Evolutionary conservation across 2,113 vertebrate species (phyloP).

Genomic region (Maylandia zebra): DNA sequence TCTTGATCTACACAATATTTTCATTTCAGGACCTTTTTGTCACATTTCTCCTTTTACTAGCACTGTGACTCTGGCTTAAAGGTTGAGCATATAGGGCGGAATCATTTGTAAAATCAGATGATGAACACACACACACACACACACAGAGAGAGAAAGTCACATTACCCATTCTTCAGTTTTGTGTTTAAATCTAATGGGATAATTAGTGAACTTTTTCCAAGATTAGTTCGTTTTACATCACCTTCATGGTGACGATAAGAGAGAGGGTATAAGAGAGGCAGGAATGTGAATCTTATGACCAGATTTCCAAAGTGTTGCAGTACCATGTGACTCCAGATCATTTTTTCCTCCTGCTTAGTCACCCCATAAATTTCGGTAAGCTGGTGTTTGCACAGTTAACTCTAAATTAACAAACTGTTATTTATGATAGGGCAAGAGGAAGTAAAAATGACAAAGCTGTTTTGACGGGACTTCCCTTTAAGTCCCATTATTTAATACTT

Average conservation of each 20-base stretch:
- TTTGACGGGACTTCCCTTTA: not conserved
- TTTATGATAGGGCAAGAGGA: not conserved
- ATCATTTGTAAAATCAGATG: not conserved
- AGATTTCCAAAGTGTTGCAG: conserved; percentile 11
- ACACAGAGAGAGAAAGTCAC: not conserved
- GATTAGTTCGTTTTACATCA: not conserved
- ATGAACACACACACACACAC: not conserved
- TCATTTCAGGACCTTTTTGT: not conserved
- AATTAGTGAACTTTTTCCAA: not conserved
- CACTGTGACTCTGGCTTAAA: not conserved
- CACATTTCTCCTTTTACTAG: not conserved
- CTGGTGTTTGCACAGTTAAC: not conserved
- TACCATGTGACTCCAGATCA: conserved; percentile 53
- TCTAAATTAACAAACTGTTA: not conserved
- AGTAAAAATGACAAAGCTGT: not conserved
- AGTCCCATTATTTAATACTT: not conserved
- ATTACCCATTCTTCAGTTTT: not conserved
- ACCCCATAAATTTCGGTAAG: not conserved
- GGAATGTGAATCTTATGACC: conserved; percentile 54
- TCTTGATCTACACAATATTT: not conserved
- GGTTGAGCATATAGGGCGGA: not conserved
- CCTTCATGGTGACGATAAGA: not conserved
- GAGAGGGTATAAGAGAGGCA: not conserved
- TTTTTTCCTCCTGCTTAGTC: not conserved
- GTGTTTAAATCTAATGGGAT: not conserved